Evolutionary conservation across 2,113 vertebrate species (phyloP).

Genomic region (Cyphomyrus discorhynchus): DNA sequence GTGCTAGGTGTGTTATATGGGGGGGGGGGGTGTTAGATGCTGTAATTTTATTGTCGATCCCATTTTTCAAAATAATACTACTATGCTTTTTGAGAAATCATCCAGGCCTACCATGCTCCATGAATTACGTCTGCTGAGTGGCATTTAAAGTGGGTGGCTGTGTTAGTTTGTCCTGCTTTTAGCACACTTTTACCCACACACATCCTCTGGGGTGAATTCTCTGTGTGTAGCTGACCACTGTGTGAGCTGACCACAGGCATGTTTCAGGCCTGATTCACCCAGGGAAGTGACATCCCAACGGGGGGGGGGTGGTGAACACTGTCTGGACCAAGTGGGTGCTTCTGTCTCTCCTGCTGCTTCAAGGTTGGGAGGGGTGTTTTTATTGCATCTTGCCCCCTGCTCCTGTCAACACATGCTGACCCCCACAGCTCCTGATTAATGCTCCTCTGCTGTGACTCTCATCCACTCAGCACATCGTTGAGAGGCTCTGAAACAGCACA

Average conservation of each 20-base stretch:
- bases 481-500: constrained; percentile 67
- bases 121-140: not conserved
- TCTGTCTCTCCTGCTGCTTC: not conserved
- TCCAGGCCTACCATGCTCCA: not conserved
- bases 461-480: constrained; percentile 68
- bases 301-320: not conserved
- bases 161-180: not conserved
- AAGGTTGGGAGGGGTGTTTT: not conserved
- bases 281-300: not conserved
- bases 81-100: not conserved
- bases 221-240: too few species aligned
- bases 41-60: too few species aligned
- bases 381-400: constrained; percentile 38
- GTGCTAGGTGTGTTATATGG: too few species aligned
- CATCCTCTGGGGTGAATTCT: too few species aligned
- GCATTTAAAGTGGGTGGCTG: not conserved
- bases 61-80: not conserved
- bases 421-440: constrained; percentile 64
- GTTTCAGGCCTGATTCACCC: not conserved
- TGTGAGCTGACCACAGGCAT: not conserved
- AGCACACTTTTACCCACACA: not conserved
- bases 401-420: constrained; percentile 62
- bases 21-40: too few species aligned
- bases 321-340: not conserved
- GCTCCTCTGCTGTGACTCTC: constrained; percentile 60